Conservation (phyloP, 1,140 invertebrate species). For the Nylanderia fulva region DNA sequence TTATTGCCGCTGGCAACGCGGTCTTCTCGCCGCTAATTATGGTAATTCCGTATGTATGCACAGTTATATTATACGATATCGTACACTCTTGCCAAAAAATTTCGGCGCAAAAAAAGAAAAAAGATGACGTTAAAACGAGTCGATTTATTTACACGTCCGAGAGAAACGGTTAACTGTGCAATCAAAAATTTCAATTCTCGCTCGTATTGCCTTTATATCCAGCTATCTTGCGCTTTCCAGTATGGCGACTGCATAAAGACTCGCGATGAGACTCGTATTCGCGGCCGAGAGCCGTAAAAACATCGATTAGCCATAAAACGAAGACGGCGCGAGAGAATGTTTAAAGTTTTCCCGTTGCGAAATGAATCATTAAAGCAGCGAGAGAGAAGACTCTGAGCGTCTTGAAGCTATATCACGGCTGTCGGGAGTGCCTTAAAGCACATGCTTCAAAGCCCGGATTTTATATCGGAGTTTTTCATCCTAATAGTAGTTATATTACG, state of each 20-base stretch:
- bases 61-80: background rate
- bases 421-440: conserved; percentile 59
- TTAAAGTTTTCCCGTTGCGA: conserved; percentile 71
- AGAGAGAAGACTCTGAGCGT: conserved; percentile 50
- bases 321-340: conserved; percentile 58
- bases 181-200: conserved; percentile 28
- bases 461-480: conserved; percentile 55
- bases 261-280: conserved; percentile 33
- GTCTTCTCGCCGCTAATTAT: conserved; percentile 38
- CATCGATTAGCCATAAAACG: conserved; percentile 76
- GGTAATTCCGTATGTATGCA: background rate
- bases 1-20: conserved; percentile 15
- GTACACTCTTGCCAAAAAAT: background rate
- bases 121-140: background rate
- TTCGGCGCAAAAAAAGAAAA: background rate
- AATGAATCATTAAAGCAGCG: conserved; percentile 74
- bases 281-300: conserved; percentile 59
- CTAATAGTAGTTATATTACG: conserved; percentile 33
- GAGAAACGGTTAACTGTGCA: background rate
- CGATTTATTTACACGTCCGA: conserved; percentile 27
- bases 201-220: conserved; percentile 36
- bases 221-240: background rate
- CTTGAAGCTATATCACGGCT: conserved; percentile 42
- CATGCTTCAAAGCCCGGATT: conserved; percentile 46
- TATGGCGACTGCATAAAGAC: conserved; percentile 23